Evolutionary conservation across 2,113 vertebrate species (phyloP).

Genomic region (Myrmecobius fasciatus): DNA sequence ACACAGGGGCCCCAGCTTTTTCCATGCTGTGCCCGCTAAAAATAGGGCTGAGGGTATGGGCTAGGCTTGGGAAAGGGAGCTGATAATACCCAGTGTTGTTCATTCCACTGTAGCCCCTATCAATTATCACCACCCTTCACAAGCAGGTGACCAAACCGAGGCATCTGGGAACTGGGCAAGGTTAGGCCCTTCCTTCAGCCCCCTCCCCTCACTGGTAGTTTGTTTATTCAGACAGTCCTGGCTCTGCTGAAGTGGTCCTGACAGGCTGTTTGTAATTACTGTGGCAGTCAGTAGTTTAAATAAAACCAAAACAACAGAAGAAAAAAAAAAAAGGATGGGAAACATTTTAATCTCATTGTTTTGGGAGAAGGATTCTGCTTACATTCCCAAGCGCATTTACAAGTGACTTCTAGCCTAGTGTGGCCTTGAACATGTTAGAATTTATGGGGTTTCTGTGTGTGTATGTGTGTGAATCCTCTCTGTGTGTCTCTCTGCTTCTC

Average conservation of each 20-base stretch:
- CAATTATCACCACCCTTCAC: not conserved
- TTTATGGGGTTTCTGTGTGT: not conserved
- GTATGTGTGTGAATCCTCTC: too few species aligned
- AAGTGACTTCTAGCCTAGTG: not conserved
- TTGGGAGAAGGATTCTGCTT: conserved; percentile 62
- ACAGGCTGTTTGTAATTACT: conserved; percentile 59
- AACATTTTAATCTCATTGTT: conserved; percentile 44
- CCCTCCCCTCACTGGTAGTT: conserved; percentile 39
- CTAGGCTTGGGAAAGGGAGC: not conserved
- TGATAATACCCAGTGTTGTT: not conserved
- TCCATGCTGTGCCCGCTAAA: conserved; percentile 62
- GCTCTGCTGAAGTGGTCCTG: conserved; percentile 30
- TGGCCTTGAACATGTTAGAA: conserved; percentile 34
- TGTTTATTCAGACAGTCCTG: conserved; percentile 68
- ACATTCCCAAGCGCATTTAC: not conserved
- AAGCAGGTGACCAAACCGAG: conserved; percentile 62
- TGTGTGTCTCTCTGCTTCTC: too few species aligned
- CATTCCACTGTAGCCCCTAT: conserved; percentile 1
- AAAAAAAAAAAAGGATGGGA: conserved; percentile 54
- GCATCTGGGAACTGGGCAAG: conserved; percentile 58
- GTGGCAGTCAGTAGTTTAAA: conserved; percentile 16
- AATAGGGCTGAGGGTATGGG: conserved; percentile 63
- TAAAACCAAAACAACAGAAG: not conserved
- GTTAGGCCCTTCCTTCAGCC: not conserved
- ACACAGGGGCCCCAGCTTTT: conserved; percentile 47